Base-by-base conservation (phyloP, 2,113 vertebrate species). In the Zonotrichia leucophrys region DNA sequence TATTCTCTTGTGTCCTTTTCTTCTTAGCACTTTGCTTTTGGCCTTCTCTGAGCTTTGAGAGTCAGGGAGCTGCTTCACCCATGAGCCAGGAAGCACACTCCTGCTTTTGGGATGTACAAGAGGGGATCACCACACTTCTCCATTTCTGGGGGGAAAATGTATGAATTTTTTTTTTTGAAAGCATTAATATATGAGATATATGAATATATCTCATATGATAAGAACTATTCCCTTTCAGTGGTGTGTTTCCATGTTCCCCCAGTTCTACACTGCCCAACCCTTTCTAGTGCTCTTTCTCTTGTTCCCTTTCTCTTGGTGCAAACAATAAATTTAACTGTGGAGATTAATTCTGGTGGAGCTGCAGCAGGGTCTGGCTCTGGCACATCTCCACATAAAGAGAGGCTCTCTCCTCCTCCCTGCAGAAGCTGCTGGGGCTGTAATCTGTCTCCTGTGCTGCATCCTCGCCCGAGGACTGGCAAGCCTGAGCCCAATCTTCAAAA, bases 11-110 rank as follows among this genome's bases (percentile, higher is more conserved):
- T 22, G 39, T 44, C 30, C 23, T 73, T 84, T 85, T 37, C 66
- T 56, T 0, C 67, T 58, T 0, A 3, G 15, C 2, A 14, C 69
- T 88, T 79, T 91, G 47, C 35, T 72, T 87, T 89, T 59, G 53
- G 82, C 53, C 17, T 72, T 37, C 44, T 72, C 15, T 3, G 33
- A 58, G 59, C 4, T 2, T 46, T 83, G 49, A 37, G 50, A 46
- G 7, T 53, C 41, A 19, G 24, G 31, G 27, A 67, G 25, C 31
- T 60, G 50, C 68, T 73, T 85, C 46, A 44, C 15, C 37, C n/a
- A 3, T 0, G 2, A 35, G 23, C 7, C 0, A 2, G 25, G 60
- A 73, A 72, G 37, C 14, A 7, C 19, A 7, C 63, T 74, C 37
- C 50, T 55, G 31, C 46, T 92, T 80, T 77, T 16, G 80, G 60